Base-by-base conservation (phyloP, 2,113 vertebrate genomes). In the Periophthalmodon schlosseri region DNA sequence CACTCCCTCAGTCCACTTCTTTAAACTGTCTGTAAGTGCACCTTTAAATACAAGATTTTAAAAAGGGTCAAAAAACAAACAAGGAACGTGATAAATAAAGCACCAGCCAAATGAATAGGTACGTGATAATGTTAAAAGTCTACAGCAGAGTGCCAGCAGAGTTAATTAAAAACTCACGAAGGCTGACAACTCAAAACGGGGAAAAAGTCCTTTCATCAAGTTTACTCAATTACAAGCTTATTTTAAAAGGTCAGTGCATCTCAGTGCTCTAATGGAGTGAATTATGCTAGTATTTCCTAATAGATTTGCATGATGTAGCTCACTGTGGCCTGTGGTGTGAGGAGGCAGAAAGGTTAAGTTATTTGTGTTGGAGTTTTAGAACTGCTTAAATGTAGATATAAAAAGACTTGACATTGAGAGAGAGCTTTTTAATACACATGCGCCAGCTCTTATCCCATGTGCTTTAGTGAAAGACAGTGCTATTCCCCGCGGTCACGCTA, bases 401-500 rank as follows among this genome's bases (percentile, higher is more conserved):
- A 61, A 44, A 33, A 58, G 70, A 76, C 73, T 15, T 46, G 67
- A 79, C 15, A 9, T 67, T 67, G 58, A 54, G 63, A 0, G 36
- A 79, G 79, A 16, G 63, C 57, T 68, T 74, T 76, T 47, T 74
- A 78, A 54, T 58, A 58, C 58, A 23, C 44, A 52, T 14, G 52
- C 61, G 58, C 46, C 70, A 0, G 64, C 34, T 72, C 63, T 66
- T 81, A 73, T 76, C 69, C 81, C 75, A 63, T 36, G 50, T 70
- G 79, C 61, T 80, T 81, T 75, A 63, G 73, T 72, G 77, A 54
- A 58, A 63, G 34, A 70, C 77, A 82, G 58, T 72, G 70, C 68
- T 68, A 71, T 88, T 88, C 87, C 79, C 86, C 70, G 58, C 44
- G 72, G 78, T 81, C 77, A 81, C 52, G 71, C 86, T 79, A 80